Conservation (phyloP, 1,140 invertebrate species). For the Aplysia californica region DNA sequence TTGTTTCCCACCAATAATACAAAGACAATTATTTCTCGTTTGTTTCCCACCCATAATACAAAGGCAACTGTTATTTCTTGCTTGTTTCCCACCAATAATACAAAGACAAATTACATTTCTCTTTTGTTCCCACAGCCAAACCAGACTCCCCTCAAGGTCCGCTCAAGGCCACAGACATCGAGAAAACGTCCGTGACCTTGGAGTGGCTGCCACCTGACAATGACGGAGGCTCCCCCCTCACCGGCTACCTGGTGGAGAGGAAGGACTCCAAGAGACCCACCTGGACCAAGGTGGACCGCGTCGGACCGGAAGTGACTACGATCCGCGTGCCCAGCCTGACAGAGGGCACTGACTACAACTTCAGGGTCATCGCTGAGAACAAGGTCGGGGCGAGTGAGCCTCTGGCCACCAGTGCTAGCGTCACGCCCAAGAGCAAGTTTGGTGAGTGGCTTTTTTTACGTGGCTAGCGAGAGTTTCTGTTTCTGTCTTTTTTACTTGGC, state of each 20-base stretch:
- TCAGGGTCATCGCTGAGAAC: conserved; percentile 93
- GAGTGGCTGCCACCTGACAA: conserved; percentile 88
- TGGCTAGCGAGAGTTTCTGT: too few species aligned
- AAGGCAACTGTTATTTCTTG: too few species aligned
- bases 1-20: too few species aligned
- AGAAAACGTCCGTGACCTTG: conserved; percentile 90
- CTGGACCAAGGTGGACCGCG: conserved; percentile 70
- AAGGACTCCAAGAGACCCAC: conserved; percentile 84
- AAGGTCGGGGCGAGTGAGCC: conserved; percentile 92
- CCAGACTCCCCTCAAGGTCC: conserved; percentile 93
- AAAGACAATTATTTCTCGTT: too few species aligned
- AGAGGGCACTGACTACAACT: conserved; percentile 89
- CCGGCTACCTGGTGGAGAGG: conserved; percentile 97
- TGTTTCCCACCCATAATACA: too few species aligned
- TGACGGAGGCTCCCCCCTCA: conserved; percentile 89
- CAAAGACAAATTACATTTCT: not conserved
- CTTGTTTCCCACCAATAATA: too few species aligned
- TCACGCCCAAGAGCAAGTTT: conserved; percentile 54
- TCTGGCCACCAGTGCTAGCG: conserved; percentile 76
- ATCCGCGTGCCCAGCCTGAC: conserved; percentile 85
- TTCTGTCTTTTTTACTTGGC: too few species aligned
- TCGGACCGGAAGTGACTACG: conserved; percentile 83
- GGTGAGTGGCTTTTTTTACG: too few species aligned
- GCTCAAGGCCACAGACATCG: conserved; percentile 89
- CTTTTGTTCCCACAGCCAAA: conserved; percentile 66